Evolutionary conservation across 2,888 invertebrate species (phyloP).

Genomic region (Cryptophagus acutangulus): DNA sequence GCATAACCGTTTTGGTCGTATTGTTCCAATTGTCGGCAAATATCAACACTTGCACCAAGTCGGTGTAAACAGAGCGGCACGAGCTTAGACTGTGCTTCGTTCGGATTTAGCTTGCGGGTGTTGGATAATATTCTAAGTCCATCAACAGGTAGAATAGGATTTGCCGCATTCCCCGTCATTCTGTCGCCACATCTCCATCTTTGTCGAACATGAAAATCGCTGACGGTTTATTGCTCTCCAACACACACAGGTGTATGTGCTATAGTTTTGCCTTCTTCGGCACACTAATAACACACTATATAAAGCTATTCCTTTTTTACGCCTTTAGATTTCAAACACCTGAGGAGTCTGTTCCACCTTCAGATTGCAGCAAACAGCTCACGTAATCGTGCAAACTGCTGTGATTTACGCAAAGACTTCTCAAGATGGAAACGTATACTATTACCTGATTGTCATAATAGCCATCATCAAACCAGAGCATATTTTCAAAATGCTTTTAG

Average conservation of each 20-base stretch:
- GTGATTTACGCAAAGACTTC: slow-evolving; percentile 1
- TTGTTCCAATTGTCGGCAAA: slow-evolving; percentile 24
- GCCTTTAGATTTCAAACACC: slow-evolving; percentile 43
- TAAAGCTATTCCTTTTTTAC: slow-evolving; percentile 45
- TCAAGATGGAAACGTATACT: slow-evolving; percentile 7
- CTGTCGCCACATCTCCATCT: slow-evolving; percentile 43
- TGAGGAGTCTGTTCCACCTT: slow-evolving; percentile 34
- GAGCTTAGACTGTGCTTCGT: slow-evolving; percentile 18
- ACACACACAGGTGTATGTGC: slow-evolving; percentile 37
- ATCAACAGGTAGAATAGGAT: slow-evolving; percentile 46
- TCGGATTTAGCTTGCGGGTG: slow-evolving; percentile 6
- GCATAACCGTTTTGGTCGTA: background rate
- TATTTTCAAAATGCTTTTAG: slow-evolving; percentile 15
- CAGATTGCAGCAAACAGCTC: slow-evolving; percentile 14
- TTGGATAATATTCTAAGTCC: slow-evolving; percentile 28
- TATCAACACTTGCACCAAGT: slow-evolving; percentile 21
- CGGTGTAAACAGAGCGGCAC: slow-evolving; percentile 11
- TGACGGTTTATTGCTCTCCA: too few relatives aligned
- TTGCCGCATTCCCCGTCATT: slow-evolving; percentile 48
- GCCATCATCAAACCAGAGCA: slow-evolving; percentile 19
- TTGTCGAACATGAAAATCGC: slow-evolving; percentile 25
- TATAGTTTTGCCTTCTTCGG: slow-evolving; percentile 37
- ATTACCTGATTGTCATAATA: slow-evolving; percentile 28
- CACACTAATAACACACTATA: slow-evolving; percentile 42
- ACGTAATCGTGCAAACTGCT: background rate